Evolutionary conservation across 1,140 invertebrate genomes (phyloP).

Genomic region (Calephelis virginiensis): DNA sequence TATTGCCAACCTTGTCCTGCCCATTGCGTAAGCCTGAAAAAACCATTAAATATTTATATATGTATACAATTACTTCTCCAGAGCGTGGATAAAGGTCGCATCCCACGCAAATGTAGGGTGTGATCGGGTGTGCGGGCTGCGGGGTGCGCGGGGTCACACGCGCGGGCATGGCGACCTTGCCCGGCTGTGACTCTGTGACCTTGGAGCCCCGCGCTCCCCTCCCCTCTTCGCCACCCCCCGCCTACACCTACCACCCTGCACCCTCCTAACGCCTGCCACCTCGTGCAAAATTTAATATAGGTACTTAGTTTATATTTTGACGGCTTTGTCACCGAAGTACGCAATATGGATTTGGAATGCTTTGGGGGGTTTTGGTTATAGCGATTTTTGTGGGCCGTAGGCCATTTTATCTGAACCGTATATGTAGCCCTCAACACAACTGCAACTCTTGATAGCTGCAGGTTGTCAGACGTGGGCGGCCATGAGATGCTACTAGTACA

Average conservation of each 20-base stretch:
- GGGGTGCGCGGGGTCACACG: constrained; percentile 53
- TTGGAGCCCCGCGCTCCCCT: constrained; percentile 53
- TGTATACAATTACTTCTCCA: constrained; percentile 71
- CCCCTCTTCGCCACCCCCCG: constrained; percentile 35
- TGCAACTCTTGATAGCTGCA: too few species aligned
- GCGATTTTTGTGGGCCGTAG: too few species aligned
- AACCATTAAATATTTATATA: constrained; percentile 66
- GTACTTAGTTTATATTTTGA: constrained; percentile 7
- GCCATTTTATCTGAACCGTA: too few species aligned
- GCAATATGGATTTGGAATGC: neutral
- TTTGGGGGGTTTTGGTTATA: neutral
- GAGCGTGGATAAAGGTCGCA: constrained; percentile 74
- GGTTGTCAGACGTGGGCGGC: too few species aligned
- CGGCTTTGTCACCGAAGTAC: neutral
- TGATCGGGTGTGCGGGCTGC: constrained; percentile 51
- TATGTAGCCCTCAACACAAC: too few species aligned
- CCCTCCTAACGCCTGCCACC: constrained; percentile 46
- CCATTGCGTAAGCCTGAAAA: constrained; percentile 43
- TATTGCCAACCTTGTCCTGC: constrained; percentile 35
- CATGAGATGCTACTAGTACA: too few species aligned
- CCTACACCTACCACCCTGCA: constrained; percentile 40
- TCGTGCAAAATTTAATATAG: constrained; percentile 70
- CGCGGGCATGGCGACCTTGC: constrained; percentile 73
- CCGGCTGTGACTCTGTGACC: constrained; percentile 76
- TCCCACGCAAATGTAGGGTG: constrained; percentile 72